A percentile compares a stretch with the other conserved stretches of the same genome.
Evolutionary conservation across 2,113 vertebrate genomes (phyloP).

Genomic region (Nematolebias whitei): DNA sequence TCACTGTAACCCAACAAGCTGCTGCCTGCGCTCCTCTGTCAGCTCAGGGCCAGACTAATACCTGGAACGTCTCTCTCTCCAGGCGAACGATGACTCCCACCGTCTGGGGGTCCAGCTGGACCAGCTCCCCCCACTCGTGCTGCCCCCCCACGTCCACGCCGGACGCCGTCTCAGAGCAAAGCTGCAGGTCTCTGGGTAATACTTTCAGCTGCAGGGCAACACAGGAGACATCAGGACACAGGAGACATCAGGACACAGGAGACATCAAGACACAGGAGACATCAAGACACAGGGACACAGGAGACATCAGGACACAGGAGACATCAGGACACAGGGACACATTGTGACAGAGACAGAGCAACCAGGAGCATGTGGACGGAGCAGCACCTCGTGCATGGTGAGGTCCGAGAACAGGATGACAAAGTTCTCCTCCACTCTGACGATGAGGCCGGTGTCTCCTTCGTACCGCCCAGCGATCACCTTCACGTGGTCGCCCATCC

Average conservation of each 20-base stretch:
- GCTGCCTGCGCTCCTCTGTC: neutral
- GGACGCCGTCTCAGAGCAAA: constrained; percentile 94
- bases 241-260: neutral
- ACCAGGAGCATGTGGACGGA: neutral
- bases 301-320: too few relatives aligned
- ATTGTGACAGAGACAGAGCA: neutral
- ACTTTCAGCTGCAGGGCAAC: constrained; percentile 84
- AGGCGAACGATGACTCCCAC: constrained; percentile 93
- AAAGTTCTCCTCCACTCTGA: constrained; percentile 94
- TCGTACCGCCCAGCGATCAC: constrained; percentile 94
- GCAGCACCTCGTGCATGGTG: constrained; percentile 91
- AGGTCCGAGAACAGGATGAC: constrained; percentile 97
- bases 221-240: neutral
- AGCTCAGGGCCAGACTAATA: constrained; percentile 27
- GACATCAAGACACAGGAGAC: neutral
- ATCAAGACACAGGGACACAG: too few relatives aligned
- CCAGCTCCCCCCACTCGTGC: constrained; percentile 96
- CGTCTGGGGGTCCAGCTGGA: constrained; percentile 91
- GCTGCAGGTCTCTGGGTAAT: constrained; percentile 91
- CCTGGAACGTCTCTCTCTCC: constrained; percentile 96
- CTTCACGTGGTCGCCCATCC: constrained; percentile 97
- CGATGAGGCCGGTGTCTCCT: constrained; percentile 94
- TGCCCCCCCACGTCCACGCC: constrained; percentile 94
- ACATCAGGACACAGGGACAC: too few relatives aligned
- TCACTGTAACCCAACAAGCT: neutral